Evolutionary conservation across 2,797 vertebrate species (phyloP).

Genomic region (Hozukius guyotensis): DNA sequence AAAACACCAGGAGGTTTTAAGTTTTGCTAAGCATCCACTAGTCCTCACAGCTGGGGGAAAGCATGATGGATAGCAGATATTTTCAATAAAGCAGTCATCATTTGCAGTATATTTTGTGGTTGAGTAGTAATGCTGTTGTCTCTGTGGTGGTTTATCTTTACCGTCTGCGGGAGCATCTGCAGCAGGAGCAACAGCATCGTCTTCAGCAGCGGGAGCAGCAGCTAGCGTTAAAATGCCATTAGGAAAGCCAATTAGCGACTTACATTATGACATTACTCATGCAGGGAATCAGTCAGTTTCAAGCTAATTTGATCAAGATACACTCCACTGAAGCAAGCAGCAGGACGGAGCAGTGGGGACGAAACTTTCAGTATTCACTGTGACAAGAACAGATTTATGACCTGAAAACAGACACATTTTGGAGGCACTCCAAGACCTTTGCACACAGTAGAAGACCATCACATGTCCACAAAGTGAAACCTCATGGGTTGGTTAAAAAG

Average conservation of each 20-base stretch:
- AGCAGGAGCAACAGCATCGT: constrained; percentile 23
- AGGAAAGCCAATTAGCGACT: constrained; percentile 44
- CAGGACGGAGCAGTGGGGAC: neutral
- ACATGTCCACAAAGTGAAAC: neutral
- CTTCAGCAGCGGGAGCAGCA: constrained; percentile 54
- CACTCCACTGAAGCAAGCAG: constrained; percentile 27
- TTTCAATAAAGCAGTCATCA: neutral
- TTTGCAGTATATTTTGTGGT: constrained; percentile 2
- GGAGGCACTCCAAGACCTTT: neutral
- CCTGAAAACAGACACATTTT: neutral
- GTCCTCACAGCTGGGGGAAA: constrained; percentile 5
- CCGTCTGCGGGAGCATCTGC: constrained; percentile 41
- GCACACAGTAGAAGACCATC: neutral
- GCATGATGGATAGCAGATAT: neutral
- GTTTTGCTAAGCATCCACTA: neutral
- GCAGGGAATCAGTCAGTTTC: constrained; percentile 17
- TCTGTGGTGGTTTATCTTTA: constrained; percentile 48
- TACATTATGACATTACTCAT: constrained; percentile 18
- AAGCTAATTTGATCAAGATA: constrained; percentile 10
- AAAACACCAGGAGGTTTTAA: neutral
- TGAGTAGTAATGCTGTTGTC: neutral
- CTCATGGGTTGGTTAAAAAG: neutral
- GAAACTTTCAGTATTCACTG: neutral
- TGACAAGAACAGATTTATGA: neutral
- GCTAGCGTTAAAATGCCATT: constrained; percentile 61